Evolutionary conservation across 2,888 invertebrate species (phyloP).

Genomic region (Crioceris asparagi): DNA sequence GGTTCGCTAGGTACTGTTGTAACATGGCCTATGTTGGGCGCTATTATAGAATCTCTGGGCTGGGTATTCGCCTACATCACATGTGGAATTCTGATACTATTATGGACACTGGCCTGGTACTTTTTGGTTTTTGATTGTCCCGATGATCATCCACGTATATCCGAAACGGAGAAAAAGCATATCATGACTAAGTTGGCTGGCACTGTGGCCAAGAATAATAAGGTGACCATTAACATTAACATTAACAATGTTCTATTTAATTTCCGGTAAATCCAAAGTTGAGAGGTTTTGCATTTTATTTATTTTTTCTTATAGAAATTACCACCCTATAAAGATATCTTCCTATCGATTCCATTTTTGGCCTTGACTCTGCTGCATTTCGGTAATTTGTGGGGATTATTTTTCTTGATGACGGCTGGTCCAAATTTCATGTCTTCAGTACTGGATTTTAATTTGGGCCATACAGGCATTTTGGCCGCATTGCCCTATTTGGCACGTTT

Average conservation of each 20-base stretch:
- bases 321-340: conserved; percentile 53
- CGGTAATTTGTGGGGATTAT: conserved; percentile 67
- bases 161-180: conserved; percentile 38
- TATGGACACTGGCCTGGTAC: conserved; percentile 39
- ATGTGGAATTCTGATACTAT: conserved; percentile 27
- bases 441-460: conserved; percentile 57
- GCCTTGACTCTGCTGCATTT: conserved; percentile 57
- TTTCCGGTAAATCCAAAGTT: too few relatives aligned
- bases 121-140: conserved; percentile 44
- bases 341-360: conserved; percentile 57
- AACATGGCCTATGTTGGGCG: conserved; percentile 35
- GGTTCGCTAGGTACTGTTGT: conserved; percentile 42
- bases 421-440: conserved; percentile 65
- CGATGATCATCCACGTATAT: conserved; percentile 44
- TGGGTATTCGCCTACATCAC: conserved; percentile 35
- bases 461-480: conserved; percentile 59
- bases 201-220: too few relatives aligned
- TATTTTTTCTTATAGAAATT: conserved; percentile 41
- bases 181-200: too few relatives aligned
- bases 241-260: too few relatives aligned
- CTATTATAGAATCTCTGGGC: conserved; percentile 33
- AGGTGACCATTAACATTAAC: too few relatives aligned
- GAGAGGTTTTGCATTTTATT: not conserved
- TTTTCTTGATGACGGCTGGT: conserved; percentile 64
- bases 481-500: conserved; percentile 61